Conservation (phyloP, 2,113 vertebrate genomes). For the Scopus umbretta region DNA sequence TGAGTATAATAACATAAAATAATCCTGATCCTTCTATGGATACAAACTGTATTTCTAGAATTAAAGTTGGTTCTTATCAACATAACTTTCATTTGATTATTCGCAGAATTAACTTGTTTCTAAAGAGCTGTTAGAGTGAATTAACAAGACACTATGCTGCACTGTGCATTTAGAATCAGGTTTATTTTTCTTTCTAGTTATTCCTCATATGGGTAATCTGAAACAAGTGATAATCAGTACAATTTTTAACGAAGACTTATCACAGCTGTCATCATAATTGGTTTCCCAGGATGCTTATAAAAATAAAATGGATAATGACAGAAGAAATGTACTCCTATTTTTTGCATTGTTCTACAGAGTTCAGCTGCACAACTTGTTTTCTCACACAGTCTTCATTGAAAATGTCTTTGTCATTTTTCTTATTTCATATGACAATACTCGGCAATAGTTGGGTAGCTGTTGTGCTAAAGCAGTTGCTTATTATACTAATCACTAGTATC, state of each 20-base stretch:
- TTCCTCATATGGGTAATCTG: conserved; percentile 2
- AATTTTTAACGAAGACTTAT: conserved; percentile 27
- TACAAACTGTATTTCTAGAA: neutral
- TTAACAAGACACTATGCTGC: neutral
- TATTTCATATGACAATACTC: neutral
- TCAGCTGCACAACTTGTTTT: conserved; percentile 30
- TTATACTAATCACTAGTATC: neutral
- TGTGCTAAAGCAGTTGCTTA: neutral
- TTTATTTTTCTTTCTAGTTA: conserved; percentile 35
- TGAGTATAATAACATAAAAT: neutral
- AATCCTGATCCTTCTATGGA: neutral
- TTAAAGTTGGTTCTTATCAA: neutral
- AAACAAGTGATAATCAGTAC: conserved; percentile 37
- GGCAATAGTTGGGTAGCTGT: neutral
- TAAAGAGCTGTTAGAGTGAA: neutral
- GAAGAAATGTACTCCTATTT: neutral
- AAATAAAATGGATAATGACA: conserved; percentile 47
- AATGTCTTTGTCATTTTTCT: neutral
- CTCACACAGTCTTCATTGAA: neutral
- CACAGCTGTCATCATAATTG: conserved; percentile 49
- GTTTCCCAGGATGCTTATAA: conserved; percentile 44
- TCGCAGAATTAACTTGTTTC: neutral
- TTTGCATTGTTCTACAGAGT: conserved; percentile 1
- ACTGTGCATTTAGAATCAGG: neutral
- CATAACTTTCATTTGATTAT: neutral